Percentiles rank a stretch among this genome's conserved stretches.
Conservation (phyloP, 2,888 invertebrate species). For the Globia sparganii region DNA sequence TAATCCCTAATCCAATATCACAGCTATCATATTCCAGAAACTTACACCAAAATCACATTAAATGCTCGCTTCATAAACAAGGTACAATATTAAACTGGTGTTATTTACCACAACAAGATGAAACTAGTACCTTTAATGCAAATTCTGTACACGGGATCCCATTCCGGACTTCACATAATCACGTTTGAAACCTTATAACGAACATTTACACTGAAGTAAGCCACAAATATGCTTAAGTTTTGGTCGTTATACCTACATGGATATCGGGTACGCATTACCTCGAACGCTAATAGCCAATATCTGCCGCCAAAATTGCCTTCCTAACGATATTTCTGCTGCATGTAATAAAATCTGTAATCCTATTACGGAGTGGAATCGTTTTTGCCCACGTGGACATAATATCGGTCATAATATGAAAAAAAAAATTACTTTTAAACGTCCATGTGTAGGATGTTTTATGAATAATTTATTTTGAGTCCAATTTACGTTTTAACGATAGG, state of each 20-base stretch:
- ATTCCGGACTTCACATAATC: constrained; percentile 59
- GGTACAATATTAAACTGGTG: constrained; percentile 51
- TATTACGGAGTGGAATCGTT: constrained; percentile 83
- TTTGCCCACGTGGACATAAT: constrained; percentile 78
- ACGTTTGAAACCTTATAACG: constrained; percentile 53
- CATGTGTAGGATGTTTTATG: constrained; percentile 47
- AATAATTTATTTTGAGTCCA: constrained; percentile 59
- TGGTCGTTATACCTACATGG: constrained; percentile 80
- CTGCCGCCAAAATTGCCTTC: constrained; percentile 88
- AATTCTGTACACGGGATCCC: constrained; percentile 54
- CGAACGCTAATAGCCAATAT: constrained; percentile 89
- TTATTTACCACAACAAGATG: constrained; percentile 61
- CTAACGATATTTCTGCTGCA: constrained; percentile 89
- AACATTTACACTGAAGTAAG: constrained; percentile 70
- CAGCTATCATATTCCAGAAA: constrained; percentile 46
- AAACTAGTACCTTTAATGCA: constrained; percentile 54
- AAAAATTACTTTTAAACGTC: constrained; percentile 58
- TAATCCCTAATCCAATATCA: constrained; percentile 32
- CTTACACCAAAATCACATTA: constrained; percentile 48
- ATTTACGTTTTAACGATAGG: constrained; percentile 37
- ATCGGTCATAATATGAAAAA: constrained; percentile 69
- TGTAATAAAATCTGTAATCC: constrained; percentile 89
- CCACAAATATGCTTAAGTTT: constrained; percentile 82
- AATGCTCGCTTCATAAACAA: constrained; percentile 45
- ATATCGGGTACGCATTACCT: constrained; percentile 86